Evolutionary conservation across 2,113 vertebrate genomes (phyloP).

Genomic region (Heterotis niloticus): DNA sequence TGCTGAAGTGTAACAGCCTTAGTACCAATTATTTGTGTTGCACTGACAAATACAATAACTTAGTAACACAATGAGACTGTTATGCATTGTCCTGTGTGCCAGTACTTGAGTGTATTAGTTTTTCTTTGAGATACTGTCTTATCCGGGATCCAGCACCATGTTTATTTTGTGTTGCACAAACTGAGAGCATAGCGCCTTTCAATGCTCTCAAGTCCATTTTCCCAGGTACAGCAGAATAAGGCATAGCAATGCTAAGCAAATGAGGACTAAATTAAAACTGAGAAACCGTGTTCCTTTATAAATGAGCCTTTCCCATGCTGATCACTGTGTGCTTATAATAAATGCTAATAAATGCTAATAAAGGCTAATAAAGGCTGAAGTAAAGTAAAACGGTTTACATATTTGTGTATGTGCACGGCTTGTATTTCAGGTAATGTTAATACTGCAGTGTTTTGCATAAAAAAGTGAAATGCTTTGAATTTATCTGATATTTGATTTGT

Average conservation of each 20-base stretch:
- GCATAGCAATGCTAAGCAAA: neutral
- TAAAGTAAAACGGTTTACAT: neutral
- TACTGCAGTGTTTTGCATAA: no score
- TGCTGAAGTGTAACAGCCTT: neutral
- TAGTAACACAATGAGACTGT: neutral
- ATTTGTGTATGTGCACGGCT: neutral
- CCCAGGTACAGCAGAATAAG: no score
- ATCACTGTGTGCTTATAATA: neutral
- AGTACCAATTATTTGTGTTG: neutral
- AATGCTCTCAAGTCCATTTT: no score
- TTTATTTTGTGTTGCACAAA: neutral
- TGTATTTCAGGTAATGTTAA: neutral
- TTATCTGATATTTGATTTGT: no score
- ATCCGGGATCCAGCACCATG: neutral
- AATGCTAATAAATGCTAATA: no score
- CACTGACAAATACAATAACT: neutral
- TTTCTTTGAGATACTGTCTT: neutral
- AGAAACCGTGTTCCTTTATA: neutral
- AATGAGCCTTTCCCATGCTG: neutral
- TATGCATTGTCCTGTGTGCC: neutral
- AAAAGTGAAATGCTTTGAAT: no score
- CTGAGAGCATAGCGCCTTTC: no score
- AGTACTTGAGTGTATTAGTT: neutral
- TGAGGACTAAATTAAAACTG: neutral
- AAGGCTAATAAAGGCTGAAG: neutral